Percentiles rank a stretch among this genome's conserved stretches.
phyloP scores from a whole-genome alignment of 1,140 invertebrate genomes.

The Wasmannia auropunctata region DNA sequence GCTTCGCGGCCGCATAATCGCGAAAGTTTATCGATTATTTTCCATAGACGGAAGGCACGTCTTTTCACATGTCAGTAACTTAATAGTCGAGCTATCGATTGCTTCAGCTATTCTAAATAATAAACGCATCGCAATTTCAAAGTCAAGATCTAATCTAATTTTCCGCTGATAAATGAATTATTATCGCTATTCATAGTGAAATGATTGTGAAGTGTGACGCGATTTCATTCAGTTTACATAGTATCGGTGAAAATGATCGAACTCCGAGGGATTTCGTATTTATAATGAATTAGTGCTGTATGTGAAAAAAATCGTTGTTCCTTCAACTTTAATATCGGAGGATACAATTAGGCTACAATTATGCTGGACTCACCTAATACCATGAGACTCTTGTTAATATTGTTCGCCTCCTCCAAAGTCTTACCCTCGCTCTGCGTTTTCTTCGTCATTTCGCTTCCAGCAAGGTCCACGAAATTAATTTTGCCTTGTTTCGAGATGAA shows the following conservation, averaged over 20 bases:
- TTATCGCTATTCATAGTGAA: constrained; percentile 12
- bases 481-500: constrained; percentile 95
- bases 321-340: not conserved
- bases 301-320: not conserved
- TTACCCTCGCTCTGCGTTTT: constrained; percentile 96
- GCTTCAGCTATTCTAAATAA: constrained; percentile 54
- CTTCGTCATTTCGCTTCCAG: constrained; percentile 97
- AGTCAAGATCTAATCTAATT: constrained; percentile 53
- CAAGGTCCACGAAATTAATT: constrained; percentile 97
- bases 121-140: constrained; percentile 36
- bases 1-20: constrained; percentile 8
- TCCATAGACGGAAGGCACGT: constrained; percentile 4
- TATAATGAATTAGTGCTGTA: not conserved
- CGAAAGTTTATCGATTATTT: constrained; percentile 50
- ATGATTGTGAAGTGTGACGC: not conserved
- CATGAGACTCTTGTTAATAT: constrained; percentile 98
- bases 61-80: constrained; percentile 57
- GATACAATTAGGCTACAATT: not conserved
- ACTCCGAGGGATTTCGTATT: not conserved
- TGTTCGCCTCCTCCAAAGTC: constrained; percentile 96
- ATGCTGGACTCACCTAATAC: constrained; percentile 92
- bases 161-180: constrained; percentile 34
- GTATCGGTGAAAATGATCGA: not conserved
- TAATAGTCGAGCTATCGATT: constrained; percentile 48
- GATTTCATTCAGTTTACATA: not conserved